Conservation (phyloP, 2,113 vertebrate genomes). For the human (Homo sapiens) region GRCh38 chr1:54990001-54990500, state of each 20-base stretch:
- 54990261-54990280: not conserved
- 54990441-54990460: not conserved
- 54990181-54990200: not conserved
- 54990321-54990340: not conserved
- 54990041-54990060: not conserved
- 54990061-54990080: not conserved
- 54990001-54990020: not conserved
- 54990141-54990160: not conserved
- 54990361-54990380: not conserved
- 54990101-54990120: not conserved
- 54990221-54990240: not conserved
- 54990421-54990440: rapidly evolving
- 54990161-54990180: not conserved
- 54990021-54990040: not conserved
- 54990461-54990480: not conserved
- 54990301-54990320: not conserved
- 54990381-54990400: not conserved
- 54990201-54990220: not conserved
- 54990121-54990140: not conserved
- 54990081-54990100: not conserved
- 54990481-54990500: not conserved
- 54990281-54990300: not conserved
- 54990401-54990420: not conserved
- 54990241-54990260: not conserved
- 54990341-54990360: not conserved